Evolutionary conservation across 2,888 invertebrate genomes (phyloP).

Genomic region (Rhingia rostrata): DNA sequence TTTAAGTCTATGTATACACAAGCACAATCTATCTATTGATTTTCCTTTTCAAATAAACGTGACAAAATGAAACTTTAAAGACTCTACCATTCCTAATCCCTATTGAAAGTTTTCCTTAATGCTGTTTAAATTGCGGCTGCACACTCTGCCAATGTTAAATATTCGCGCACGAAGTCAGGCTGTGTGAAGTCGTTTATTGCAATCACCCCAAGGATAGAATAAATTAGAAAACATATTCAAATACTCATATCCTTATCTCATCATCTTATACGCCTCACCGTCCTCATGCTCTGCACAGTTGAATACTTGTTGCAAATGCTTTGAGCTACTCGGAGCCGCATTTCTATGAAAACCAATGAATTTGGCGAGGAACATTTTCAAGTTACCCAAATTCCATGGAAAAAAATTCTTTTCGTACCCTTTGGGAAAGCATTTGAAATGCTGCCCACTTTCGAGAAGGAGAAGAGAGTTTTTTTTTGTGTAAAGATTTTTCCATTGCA

Average conservation of each 20-base stretch:
- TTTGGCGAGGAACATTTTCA: neutral
- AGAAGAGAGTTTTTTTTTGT: neutral
- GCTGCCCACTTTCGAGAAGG: slow-evolving; percentile 20
- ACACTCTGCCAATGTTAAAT: slow-evolving; percentile 19
- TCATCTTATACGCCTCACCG: neutral
- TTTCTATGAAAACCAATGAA: slow-evolving; percentile 33
- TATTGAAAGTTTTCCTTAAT: slow-evolving; percentile 12
- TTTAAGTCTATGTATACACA: neutral
- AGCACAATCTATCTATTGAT: neutral
- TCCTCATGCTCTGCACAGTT: slow-evolving; percentile 1
- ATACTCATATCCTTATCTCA: slow-evolving; percentile 26
- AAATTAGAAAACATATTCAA: slow-evolving; percentile 59
- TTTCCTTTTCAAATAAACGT: slow-evolving; percentile 1
- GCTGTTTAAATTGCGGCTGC: slow-evolving; percentile 7
- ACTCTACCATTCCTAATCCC: slow-evolving; percentile 14
- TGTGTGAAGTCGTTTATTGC: slow-evolving; percentile 24
- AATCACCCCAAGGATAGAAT: slow-evolving; percentile 36
- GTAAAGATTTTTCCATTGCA: neutral
- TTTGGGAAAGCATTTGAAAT: slow-evolving; percentile 20
- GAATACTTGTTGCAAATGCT: slow-evolving; percentile 43
- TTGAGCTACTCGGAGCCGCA: neutral
- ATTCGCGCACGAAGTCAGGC: slow-evolving; percentile 19
- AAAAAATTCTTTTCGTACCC: slow-evolving; percentile 10
- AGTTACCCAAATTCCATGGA: slow-evolving; percentile 28
- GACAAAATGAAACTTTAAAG: slow-evolving; percentile 4